Conservation (phyloP, 2,888 invertebrate genomes). For the Xestia rhomboidea region DNA sequence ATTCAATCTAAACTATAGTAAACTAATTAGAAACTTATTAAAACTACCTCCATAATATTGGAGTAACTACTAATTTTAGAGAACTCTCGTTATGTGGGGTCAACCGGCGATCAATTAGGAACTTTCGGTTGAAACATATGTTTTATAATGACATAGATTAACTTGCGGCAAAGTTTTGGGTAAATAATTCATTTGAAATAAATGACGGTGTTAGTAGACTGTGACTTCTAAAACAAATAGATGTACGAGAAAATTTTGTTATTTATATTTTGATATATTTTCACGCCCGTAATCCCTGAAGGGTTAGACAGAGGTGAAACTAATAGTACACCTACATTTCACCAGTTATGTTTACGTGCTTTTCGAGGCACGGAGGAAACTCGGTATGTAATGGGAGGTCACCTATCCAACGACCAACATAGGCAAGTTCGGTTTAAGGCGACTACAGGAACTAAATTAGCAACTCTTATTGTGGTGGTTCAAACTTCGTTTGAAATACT, state of each 20-base stretch:
- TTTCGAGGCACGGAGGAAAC: too few relatives aligned
- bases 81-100: slow-evolving; percentile 37
- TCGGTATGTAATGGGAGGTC: too few relatives aligned
- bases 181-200: not conserved
- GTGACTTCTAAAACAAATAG: not conserved
- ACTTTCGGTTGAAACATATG: slow-evolving; percentile 20
- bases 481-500: too few relatives aligned
- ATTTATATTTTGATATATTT: too few relatives aligned
- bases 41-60: slow-evolving; percentile 7
- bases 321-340: not conserved
- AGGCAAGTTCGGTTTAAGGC: too few relatives aligned
- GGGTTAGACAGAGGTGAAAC: not conserved
- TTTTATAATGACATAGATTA: slow-evolving; percentile 16
- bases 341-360: not conserved
- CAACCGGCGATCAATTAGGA: slow-evolving; percentile 30
- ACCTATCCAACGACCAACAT: too few relatives aligned
- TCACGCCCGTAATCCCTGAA: not conserved
- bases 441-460: too few relatives aligned
- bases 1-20: not conserved
- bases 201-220: not conserved
- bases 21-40: slow-evolving; percentile 34
- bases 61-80: slow-evolving; percentile 5
- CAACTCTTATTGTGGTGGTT: too few relatives aligned
- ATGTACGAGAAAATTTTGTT: not conserved
- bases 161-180: not conserved